Evolutionary conservation across 2,888 invertebrate genomes (phyloP).

Genomic region (Papilio gigon): DNA sequence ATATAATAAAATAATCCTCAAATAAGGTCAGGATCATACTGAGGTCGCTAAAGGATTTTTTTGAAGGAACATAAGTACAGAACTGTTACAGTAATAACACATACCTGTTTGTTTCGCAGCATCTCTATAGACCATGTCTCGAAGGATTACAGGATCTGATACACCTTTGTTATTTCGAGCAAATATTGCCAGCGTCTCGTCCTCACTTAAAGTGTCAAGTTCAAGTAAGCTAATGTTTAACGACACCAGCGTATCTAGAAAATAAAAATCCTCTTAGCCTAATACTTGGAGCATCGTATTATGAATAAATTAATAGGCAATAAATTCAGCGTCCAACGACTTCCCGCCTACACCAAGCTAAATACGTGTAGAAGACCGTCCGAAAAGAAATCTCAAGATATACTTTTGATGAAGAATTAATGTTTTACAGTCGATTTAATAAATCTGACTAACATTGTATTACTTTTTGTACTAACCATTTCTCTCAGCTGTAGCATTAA

Average conservation of each 20-base stretch:
- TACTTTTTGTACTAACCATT: conserved; percentile 25
- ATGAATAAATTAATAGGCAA: no score
- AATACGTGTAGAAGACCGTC: no score
- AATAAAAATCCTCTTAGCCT: not conserved
- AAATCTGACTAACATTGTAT: not conserved
- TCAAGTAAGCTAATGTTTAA: conserved; percentile 70
- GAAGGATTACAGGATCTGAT: conserved; percentile 69
- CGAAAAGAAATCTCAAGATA: not conserved
- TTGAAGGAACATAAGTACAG: not conserved
- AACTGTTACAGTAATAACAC: no score
- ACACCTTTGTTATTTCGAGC: conserved; percentile 73
- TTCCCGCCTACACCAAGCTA: no score
- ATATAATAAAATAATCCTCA: no score
- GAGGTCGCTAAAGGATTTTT: no score
- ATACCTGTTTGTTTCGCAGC: conserved; percentile 71
- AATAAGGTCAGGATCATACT: no score
- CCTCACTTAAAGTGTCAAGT: conserved; percentile 61
- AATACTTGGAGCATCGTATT: no score
- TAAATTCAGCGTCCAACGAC: no score
- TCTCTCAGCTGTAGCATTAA: conserved; percentile 59
- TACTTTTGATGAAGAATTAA: not conserved
- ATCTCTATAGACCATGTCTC: conserved; percentile 69
- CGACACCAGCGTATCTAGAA: conserved; percentile 67
- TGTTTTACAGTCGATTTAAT: not conserved
- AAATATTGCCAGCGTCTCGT: conserved; percentile 67